phyloP scores from a whole-genome alignment of 2,797 vertebrate genomes.

The Enteromius unitaeniatus region DNA sequence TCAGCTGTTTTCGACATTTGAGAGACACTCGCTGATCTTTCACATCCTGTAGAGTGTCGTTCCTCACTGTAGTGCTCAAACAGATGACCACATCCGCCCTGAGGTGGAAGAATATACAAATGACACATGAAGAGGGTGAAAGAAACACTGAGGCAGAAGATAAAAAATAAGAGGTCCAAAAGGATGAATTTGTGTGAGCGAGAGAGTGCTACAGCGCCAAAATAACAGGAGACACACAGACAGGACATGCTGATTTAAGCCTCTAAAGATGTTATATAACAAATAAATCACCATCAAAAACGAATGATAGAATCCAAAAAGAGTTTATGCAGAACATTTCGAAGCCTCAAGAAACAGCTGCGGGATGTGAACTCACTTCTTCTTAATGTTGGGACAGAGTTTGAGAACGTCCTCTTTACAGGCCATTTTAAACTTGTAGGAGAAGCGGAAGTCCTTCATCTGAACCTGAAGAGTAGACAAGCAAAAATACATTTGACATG shows the following conservation, averaged over 20 bases:
- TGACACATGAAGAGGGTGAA: conserved; percentile 21
- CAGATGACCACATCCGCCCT: conserved; percentile 91
- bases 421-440: conserved; percentile 98
- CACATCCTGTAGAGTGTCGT: conserved; percentile 87
- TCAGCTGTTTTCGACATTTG: conserved; percentile 88
- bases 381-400: conserved; percentile 97
- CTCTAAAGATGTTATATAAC: conserved; percentile 22
- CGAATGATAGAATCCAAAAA: neutral
- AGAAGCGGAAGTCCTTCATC: conserved; percentile 98
- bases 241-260: neutral
- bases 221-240: neutral
- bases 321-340: neutral
- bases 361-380: conserved; percentile 84
- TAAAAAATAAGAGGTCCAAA: neutral
- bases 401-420: conserved; percentile 98
- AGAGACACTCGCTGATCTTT: conserved; percentile 89
- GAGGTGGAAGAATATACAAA: conserved; percentile 28
- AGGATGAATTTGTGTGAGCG: neutral
- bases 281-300: neutral
- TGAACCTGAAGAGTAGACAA: conserved; percentile 81
- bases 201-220: neutral
- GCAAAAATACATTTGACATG: neutral
- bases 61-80: conserved; percentile 88
- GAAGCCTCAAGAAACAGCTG: neutral
- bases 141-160: neutral